Base-by-base conservation (phyloP, 2,888 invertebrate genomes). In the Ischnura elegans region DNA sequence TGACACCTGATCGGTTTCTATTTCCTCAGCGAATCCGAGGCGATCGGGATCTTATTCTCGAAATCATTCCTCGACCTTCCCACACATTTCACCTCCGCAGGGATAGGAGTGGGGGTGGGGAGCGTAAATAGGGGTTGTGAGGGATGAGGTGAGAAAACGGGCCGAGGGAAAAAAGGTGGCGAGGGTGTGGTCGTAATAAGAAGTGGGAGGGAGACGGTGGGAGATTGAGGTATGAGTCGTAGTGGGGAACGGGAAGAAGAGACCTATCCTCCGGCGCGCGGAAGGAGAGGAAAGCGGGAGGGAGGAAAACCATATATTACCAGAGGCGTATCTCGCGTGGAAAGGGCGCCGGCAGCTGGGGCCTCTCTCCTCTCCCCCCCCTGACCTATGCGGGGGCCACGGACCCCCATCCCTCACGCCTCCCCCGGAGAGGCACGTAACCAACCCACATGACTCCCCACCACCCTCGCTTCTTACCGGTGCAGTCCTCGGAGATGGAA, bases 251-350 rank as follows among this genome's bases (percentile, higher is more conserved):
- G 43, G 87, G 86, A n/a, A 25, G 45, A n/a, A 25, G 86, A 46
- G 86, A n/a, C 43, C n/a, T n/a, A n/a, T n/a, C n/a, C n/a, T n/a
- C n/a, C n/a, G 0, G 29, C n/a, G 45, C 43, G 45, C n/a, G 21
- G n/a, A 13, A 46, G n/a, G n/a, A 19, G 51, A 51, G 51, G 51
- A 36, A 5, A 36, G 25, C 25, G 85, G 42, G 43, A 43, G 36
- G 13, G 86, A 42, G 43, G 90, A 90, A 90, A 61, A 43, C 90
- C 61, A 90, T 90, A 90, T 90, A 90, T 90, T 61, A 90, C 90
- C 43, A 45, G 43, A 16, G 61, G 43, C 86, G 86, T 86, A 86
- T 86, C 86, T 86, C 86, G 86, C 61, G 90, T 66, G 90, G 90
- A 90, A 43, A 90, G 66, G 90, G 90, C 21, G 29, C 43, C 61